phyloP scores from a whole-genome alignment of 2,888 invertebrate genomes.

The Willowsia nigromaculata region DNA sequence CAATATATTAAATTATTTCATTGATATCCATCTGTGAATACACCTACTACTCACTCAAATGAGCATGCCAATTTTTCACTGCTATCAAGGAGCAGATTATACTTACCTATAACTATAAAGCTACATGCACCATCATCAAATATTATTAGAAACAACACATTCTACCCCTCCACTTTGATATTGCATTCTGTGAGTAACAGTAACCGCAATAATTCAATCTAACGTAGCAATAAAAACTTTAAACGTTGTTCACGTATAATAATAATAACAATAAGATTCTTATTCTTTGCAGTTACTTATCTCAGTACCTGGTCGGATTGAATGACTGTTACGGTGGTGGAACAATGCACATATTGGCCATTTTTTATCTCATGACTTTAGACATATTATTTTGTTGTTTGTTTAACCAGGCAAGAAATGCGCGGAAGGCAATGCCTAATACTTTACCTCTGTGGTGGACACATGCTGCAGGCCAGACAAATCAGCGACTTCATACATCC shows the following conservation, averaged over 20 bases:
- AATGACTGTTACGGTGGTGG: neutral
- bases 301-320: neutral
- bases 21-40: slow-evolving; percentile 7
- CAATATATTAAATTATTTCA: slow-evolving; percentile 13
- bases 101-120: too few species aligned
- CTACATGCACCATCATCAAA: neutral
- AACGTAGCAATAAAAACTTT: slow-evolving; percentile 25
- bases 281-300: neutral
- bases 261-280: neutral
- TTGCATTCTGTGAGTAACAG: slow-evolving; percentile 14
- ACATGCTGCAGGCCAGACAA: slow-evolving; percentile 15
- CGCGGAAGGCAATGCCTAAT: neutral
- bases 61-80: neutral
- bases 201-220: slow-evolving; percentile 58
- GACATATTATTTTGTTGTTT: too few species aligned
- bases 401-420: neutral
- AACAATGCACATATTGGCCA: neutral
- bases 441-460: slow-evolving; percentile 9
- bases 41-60: neutral
- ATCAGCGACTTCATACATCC: neutral
- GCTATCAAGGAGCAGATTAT: neutral
- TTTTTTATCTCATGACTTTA: neutral
- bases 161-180: neutral
- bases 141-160: neutral
- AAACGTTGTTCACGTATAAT: slow-evolving; percentile 11